These are phyloP conservation scores for Alloplasta piceator DNA, from an alignment of 2,888 invertebrate genomes.

Conservation along the genomic window DNA sequence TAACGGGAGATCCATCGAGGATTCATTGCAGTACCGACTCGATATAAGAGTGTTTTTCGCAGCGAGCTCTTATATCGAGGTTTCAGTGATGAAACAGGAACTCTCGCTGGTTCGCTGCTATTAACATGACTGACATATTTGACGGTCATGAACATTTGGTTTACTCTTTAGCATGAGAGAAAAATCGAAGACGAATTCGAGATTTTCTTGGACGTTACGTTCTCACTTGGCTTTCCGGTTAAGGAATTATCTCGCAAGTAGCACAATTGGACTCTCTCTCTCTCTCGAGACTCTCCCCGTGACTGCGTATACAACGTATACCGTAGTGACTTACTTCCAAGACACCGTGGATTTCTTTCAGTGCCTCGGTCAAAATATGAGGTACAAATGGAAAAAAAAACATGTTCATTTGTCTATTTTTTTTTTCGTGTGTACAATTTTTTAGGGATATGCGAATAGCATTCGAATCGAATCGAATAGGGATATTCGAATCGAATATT, in stretches of 20 bases:
- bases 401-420: no score
- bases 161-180: conserved; percentile 6
- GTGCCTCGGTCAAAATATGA: neutral
- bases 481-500: no score
- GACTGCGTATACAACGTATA: conserved; percentile 9
- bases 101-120: conserved; percentile 1
- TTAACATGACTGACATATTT: conserved; percentile 20
- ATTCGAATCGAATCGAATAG: no score
- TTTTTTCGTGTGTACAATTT: no score
- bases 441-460: no score
- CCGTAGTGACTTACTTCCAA: neutral
- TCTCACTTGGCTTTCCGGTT: conserved; percentile 39
- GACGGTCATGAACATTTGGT: conserved; percentile 21
- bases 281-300: conserved; percentile 24
- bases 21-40: no score
- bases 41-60: no score
- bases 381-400: no score
- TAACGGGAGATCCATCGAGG: no score
- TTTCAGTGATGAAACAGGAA: no score
- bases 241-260: conserved; percentile 47
- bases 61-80: no score
- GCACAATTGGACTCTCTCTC: conserved; percentile 44
- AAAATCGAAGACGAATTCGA: conserved; percentile 35
- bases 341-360: neutral
- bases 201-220: conserved; percentile 39